phyloP scores from a whole-genome alignment of 2,888 invertebrate species.

The Salticus scenicus region DNA sequence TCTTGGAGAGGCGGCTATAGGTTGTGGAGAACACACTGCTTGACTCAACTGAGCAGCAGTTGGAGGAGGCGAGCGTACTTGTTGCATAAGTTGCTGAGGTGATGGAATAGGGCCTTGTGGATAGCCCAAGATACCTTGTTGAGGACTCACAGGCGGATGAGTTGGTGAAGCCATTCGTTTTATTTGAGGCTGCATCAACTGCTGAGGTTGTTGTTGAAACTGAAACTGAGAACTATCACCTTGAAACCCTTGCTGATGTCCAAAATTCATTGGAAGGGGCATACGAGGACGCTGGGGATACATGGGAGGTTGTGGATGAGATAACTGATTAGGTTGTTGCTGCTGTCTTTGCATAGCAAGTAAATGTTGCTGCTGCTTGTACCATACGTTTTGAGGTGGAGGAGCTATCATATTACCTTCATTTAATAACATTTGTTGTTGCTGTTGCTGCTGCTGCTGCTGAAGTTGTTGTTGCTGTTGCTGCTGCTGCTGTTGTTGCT shows the following conservation, averaged over 20 bases:
- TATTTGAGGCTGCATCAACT: conserved; percentile 74
- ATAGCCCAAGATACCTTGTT: conserved; percentile 78
- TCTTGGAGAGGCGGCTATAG: conserved; percentile 84
- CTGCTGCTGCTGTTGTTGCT: conserved; percentile 38
- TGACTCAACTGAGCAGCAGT: conserved; percentile 77
- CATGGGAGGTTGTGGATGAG: conserved; percentile 73
- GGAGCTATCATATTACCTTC: conserved; percentile 60
- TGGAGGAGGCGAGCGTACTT: conserved; percentile 87
- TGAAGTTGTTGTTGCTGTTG: conserved; percentile 72
- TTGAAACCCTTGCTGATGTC: conserved; percentile 61
- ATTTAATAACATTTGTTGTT: conserved; percentile 74
- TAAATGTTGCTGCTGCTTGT: conserved; percentile 73
- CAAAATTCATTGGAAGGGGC: conserved; percentile 51
- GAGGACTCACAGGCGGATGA: conserved; percentile 83
- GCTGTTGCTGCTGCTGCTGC: conserved; percentile 40
- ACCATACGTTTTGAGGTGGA: conserved; percentile 72
- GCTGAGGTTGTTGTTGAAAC: conserved; percentile 74
- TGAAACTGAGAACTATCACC: conserved; percentile 67
- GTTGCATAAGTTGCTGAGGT: conserved; percentile 84
- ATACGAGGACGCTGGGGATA: conserved; percentile 73
- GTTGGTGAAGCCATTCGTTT: conserved; percentile 79
- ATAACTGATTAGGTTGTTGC: conserved; percentile 73
- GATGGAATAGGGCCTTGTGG: conserved; percentile 81
- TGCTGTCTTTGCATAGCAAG: conserved; percentile 73
- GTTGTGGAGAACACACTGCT: conserved; percentile 84